These are phyloP conservation scores for Lepus timidus DNA, from an alignment of 2,113 vertebrate species.

Conservation along the genomic window DNA sequence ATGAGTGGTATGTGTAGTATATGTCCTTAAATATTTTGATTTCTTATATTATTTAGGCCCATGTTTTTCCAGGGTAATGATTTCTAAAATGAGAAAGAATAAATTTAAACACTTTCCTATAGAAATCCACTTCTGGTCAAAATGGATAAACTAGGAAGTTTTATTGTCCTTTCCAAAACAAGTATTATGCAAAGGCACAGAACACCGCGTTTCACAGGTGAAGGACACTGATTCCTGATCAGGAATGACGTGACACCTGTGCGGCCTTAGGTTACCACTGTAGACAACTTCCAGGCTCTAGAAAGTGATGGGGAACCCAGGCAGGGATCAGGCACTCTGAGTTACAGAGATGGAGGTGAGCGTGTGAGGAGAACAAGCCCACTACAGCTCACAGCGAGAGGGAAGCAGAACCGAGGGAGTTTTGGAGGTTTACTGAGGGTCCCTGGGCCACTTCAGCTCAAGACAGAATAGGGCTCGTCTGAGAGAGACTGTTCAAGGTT, in stretches of 20 bases:
- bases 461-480: rapidly evolving
- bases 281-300: neutral
- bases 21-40: neutral
- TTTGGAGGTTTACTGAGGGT: neutral
- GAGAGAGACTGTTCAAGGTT: neutral
- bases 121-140: neutral
- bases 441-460: neutral
- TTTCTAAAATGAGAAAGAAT: neutral
- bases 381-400: neutral
- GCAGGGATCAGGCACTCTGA: neutral
- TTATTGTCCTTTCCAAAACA: neutral
- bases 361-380: neutral
- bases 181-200: neutral
- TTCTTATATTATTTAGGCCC: neutral
- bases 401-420: neutral
- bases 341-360: neutral
- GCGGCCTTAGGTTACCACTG: neutral
- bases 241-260: neutral
- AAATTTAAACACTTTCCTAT: neutral
- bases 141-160: neutral
- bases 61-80: neutral
- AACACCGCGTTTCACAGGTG: neutral
- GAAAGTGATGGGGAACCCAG: neutral
- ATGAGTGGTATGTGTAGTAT: neutral
- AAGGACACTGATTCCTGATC: neutral